A percentile compares a stretch with the other conserved stretches of the same genome.
Evolutionary conservation across 2,113 vertebrate genomes (phyloP).

Genomic region (Paralichthys olivaceus): DNA sequence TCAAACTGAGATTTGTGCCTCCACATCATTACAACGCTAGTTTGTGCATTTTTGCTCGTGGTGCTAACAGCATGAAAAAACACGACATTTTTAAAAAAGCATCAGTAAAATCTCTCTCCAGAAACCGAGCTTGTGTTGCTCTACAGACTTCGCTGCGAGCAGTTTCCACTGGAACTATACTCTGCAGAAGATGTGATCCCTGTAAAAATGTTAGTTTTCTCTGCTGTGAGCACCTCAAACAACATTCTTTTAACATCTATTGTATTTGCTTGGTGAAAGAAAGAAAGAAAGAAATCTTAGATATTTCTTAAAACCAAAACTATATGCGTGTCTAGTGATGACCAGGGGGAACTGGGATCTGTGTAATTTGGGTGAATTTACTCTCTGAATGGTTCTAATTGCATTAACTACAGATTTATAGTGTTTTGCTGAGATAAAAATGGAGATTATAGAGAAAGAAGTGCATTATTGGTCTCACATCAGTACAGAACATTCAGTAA

Average conservation of each 20-base stretch:
- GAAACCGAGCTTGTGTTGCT: background rate
- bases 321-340: background rate
- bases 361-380: constrained; percentile 9
- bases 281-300: background rate
- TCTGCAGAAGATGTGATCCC: background rate
- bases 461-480: background rate
- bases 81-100: background rate
- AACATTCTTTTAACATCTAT: background rate
- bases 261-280: background rate
- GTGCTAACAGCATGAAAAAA: background rate
- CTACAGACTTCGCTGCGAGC: background rate
- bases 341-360: background rate
- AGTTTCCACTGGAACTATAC: background rate
- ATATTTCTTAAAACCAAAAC: background rate
- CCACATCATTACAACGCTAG: background rate
- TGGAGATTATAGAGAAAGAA: background rate
- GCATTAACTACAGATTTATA: background rate
- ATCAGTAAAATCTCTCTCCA: background rate
- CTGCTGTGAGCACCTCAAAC: background rate
- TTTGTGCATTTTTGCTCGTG: background rate
- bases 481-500: constrained; percentile 4
- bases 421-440: constrained; percentile 15
- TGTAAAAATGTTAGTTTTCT: background rate
- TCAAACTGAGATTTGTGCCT: background rate
- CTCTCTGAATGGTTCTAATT: constrained; percentile 9